Base-by-base conservation (phyloP, 2,888 invertebrate species). In the Agrenia bidenticulata region DNA sequence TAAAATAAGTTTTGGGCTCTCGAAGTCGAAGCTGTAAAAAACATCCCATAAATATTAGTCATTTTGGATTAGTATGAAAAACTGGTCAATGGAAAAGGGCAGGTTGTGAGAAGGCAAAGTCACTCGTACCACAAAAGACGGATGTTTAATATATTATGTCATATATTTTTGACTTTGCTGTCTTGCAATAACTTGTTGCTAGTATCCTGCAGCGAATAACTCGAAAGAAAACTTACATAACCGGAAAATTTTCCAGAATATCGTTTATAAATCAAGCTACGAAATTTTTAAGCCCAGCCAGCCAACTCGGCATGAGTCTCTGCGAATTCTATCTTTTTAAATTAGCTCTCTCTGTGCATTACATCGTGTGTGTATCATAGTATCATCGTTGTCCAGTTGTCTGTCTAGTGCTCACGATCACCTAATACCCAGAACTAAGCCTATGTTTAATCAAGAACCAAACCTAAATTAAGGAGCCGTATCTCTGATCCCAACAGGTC, bases 191-290 rank as follows among this genome's bases (percentile, higher is more conserved):
- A 51, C 45, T 45, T 5, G 26, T 58, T 58, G 23, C 11, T 32
- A 61, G 51, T 62, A 62, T 59, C 64, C 61, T 64, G 67, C 59
- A 51, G 67, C 32, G 64, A 26, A 24, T 23, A 67, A 19, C 63
- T 63, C 60, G 63, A 61, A 68, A 59, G 62, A 64, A 58, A 68
- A 59, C 64, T 68, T 56, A 61, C 61, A 54, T 15, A 64, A 68
- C 64, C 54, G 64, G 62, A 64, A 64, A 58, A 58, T 26, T 58
- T 57, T 39, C 41, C 39, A 32, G 39, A 51, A 21, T 51, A 37
- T 57, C 41, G 21, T 41, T 37, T 41, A 57, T 57, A 39, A 57
- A 57, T 57, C 41, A 57, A 57, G 37, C n/a, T 37, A 57, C 23
- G 41, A 57, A 55, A 39, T 57, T 57, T 37, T 39, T 17, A 41